A percentile compares a stretch with the other conserved stretches of the same genome.
Evolutionary conservation across 2,888 invertebrate species (phyloP).

Genomic region (Adineta ricciae): DNA sequence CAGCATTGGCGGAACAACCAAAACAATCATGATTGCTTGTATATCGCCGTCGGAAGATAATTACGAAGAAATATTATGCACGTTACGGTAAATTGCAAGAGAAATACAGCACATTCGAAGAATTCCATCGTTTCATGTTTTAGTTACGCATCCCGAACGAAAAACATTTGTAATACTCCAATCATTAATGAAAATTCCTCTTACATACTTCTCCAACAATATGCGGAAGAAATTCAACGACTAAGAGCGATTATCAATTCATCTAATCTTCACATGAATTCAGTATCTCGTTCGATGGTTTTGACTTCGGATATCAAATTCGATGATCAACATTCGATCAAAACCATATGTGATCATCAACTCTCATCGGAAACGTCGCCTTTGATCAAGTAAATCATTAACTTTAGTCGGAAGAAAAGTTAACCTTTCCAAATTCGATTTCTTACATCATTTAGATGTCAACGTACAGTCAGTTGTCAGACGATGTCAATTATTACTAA

Average conservation of each 20-base stretch:
- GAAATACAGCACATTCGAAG: no score
- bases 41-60: slow-evolving; percentile 63
- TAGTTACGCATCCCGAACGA: slow-evolving; percentile 2
- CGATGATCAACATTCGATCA: neutral
- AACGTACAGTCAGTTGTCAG: neutral
- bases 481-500: neutral
- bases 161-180: slow-evolving; percentile 12
- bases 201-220: neutral
- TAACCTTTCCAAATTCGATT: neutral
- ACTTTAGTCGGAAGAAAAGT: neutral
- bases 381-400: neutral
- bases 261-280: neutral
- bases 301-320: neutral
- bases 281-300: neutral
- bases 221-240: slow-evolving; percentile 10
- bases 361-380: neutral
- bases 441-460: neutral
- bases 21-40: slow-evolving; percentile 95
- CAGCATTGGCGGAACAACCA: slow-evolving; percentile 65
- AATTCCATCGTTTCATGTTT: no score
- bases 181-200: slow-evolving; percentile 2
- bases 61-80: slow-evolving; percentile 5
- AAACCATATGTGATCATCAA: neutral
- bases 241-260: neutral
- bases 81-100: neutral